A percentile compares a stretch with the other conserved stretches of the same genome.
Evolutionary conservation across 2,113 vertebrate species (phyloP).

Genomic region (Motacilla alba): DNA sequence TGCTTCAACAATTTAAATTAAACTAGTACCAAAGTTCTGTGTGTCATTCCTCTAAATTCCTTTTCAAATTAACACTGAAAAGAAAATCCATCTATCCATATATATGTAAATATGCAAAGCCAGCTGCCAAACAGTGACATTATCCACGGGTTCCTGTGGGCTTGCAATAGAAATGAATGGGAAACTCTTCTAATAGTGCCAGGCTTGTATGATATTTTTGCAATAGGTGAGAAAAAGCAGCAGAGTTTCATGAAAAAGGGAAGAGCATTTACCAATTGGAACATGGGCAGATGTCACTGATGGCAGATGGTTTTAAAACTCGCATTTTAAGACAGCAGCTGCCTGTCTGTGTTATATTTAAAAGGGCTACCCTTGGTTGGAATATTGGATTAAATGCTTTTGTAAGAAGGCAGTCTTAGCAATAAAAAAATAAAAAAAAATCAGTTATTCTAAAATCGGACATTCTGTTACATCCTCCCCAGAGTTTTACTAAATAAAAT

Average conservation of each 20-base stretch:
- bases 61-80: conserved; percentile 51
- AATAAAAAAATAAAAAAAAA: not conserved
- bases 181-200: not conserved
- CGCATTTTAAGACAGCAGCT: not conserved
- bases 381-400: not conserved
- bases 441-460: not conserved
- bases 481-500: not conserved
- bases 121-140: conserved; percentile 29
- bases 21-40: not conserved
- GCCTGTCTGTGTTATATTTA: not conserved
- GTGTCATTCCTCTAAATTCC: not conserved
- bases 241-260: not conserved
- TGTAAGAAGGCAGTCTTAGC: not conserved
- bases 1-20: conserved; percentile 1
- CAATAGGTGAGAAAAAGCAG: conserved; percentile 41
- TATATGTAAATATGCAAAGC: conserved; percentile 36
- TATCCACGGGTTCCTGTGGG: not conserved
- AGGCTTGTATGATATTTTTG: not conserved
- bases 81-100: conserved; percentile 21
- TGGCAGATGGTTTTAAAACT: conserved; percentile 42
- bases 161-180: not conserved
- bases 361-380: not conserved
- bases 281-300: not conserved
- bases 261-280: conserved; percentile 23
- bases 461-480: not conserved